phyloP scores from a whole-genome alignment of 2,797 vertebrate genomes.

The Atherinosoma microstoma region DNA sequence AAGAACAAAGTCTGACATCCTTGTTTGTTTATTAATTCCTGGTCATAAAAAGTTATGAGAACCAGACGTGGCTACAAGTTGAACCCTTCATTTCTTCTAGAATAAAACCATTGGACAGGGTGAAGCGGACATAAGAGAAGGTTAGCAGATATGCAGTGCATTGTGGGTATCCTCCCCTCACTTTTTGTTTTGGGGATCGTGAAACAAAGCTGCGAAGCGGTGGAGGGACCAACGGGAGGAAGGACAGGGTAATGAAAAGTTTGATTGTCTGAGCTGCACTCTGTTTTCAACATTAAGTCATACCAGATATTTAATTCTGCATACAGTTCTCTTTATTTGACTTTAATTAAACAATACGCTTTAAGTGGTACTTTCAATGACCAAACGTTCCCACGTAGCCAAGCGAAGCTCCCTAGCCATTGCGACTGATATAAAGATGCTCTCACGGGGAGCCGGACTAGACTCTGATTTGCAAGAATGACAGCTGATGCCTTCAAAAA shows the following conservation, averaged over 20 bases:
- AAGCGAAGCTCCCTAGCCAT: conserved; percentile 89
- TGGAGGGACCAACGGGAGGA: conserved; percentile 87
- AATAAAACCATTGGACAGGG: conserved; percentile 4
- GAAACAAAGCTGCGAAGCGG: conserved; percentile 74
- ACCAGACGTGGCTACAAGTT: conserved; percentile 1
- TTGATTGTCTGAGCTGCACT: conserved; percentile 91
- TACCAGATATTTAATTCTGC: conserved; percentile 92
- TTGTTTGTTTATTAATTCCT: no score
- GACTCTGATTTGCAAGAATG: conserved; percentile 91
- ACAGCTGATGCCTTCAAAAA: conserved; percentile 97
- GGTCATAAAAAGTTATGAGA: not conserved
- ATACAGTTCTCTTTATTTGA: conserved; percentile 93
- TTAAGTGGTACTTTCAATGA: conserved; percentile 93
- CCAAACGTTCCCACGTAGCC: conserved; percentile 91
- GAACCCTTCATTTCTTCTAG: conserved; percentile 30
- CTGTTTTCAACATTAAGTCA: conserved; percentile 91
- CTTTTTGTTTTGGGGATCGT: conserved; percentile 62
- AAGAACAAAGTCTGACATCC: no score
- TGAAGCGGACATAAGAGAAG: conserved; percentile 21
- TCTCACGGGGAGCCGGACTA: conserved; percentile 86
- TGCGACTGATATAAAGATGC: conserved; percentile 88
- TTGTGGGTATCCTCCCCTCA: conserved; percentile 73
- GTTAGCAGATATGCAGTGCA: conserved; percentile 46
- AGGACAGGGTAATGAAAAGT: conserved; percentile 91
- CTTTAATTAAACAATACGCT: conserved; percentile 97